phyloP scores from a whole-genome alignment of 2,888 invertebrate species.

The Ptilodon capucinus region DNA sequence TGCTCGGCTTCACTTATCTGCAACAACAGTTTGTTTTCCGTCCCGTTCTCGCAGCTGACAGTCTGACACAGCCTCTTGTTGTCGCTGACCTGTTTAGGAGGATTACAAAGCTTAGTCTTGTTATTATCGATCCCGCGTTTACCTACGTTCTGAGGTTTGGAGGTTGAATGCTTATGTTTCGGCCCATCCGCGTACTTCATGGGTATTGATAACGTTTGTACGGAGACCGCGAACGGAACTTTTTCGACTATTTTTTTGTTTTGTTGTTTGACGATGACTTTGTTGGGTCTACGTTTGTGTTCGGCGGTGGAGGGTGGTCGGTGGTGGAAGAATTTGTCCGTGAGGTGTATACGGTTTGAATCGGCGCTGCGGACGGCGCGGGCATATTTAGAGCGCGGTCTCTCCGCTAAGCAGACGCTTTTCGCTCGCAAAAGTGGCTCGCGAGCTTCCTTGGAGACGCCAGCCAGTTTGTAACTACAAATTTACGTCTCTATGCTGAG shows the following conservation, averaged over 20 bases:
- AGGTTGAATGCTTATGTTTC: constrained; percentile 61
- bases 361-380: constrained; percentile 65
- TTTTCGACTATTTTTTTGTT: constrained; percentile 63
- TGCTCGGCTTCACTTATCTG: constrained; percentile 84
- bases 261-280: constrained; percentile 58
- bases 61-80: constrained; percentile 74
- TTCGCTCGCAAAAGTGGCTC: constrained; percentile 62
- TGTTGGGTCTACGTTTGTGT: constrained; percentile 38
- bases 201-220: constrained; percentile 71
- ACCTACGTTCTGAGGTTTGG: constrained; percentile 48
- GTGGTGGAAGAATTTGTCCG: constrained; percentile 50
- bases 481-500: neutral
- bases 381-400: constrained; percentile 64
- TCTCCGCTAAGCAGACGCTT: constrained; percentile 65
- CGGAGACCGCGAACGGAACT: constrained; percentile 63
- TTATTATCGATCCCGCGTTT: constrained; percentile 53
- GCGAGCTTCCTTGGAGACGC: constrained; percentile 40
- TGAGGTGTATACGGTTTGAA: constrained; percentile 43
- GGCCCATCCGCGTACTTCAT: constrained; percentile 69
- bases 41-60: constrained; percentile 66
- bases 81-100: constrained; percentile 73
- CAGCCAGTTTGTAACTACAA: constrained; percentile 50
- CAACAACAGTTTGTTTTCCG: constrained; percentile 77
- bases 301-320: constrained; percentile 35
- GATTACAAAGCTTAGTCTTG: constrained; percentile 68